A percentile compares a stretch with the other conserved stretches of the same genome.
These are phyloP conservation scores for Parapsyche elsis DNA, from an alignment of 1,140 invertebrate genomes.

Conservation along the genomic window DNA sequence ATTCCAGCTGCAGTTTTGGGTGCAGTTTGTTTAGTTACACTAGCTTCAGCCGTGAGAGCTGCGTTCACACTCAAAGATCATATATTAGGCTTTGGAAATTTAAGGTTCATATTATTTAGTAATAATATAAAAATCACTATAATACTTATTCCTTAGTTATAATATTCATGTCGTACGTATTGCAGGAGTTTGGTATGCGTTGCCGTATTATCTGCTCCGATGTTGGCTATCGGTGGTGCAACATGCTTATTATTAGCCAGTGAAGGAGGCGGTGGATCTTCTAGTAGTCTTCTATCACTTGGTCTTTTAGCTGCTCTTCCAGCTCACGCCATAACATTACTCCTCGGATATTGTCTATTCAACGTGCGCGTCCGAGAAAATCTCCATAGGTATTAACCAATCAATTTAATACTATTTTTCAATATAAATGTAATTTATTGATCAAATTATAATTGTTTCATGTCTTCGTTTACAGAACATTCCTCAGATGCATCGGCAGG, in stretches of 20 bases:
- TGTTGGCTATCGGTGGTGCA: conserved; percentile 80
- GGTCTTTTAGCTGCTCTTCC: conserved; percentile 77
- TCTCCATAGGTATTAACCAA: conserved; percentile 62
- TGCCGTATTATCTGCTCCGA: conserved; percentile 78
- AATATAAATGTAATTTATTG: conserved; percentile 5
- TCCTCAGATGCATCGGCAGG: conserved; percentile 82
- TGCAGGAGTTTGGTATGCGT: conserved; percentile 79
- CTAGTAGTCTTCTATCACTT: conserved; percentile 75
- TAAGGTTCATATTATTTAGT: conserved; percentile 71
- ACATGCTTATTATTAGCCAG: conserved; percentile 65
- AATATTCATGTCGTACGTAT: conserved; percentile 51
- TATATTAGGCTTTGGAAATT: conserved; percentile 89
- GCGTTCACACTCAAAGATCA: conserved; percentile 92
- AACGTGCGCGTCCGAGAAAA: conserved; percentile 82
- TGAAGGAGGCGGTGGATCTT: conserved; percentile 80
- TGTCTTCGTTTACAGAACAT: conserved; percentile 71
- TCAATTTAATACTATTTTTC: background rate
- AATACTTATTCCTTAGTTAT: background rate
- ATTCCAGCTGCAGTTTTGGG: conserved; percentile 84
- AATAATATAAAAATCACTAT: no score
- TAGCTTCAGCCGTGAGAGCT: conserved; percentile 87
- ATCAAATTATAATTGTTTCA: background rate
- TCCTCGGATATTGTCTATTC: conserved; percentile 86
- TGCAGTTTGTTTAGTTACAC: conserved; percentile 80
- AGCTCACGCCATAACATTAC: conserved; percentile 79